Conservation (phyloP, 2,113 vertebrate species). For the Takifugu flavidus region DNA sequence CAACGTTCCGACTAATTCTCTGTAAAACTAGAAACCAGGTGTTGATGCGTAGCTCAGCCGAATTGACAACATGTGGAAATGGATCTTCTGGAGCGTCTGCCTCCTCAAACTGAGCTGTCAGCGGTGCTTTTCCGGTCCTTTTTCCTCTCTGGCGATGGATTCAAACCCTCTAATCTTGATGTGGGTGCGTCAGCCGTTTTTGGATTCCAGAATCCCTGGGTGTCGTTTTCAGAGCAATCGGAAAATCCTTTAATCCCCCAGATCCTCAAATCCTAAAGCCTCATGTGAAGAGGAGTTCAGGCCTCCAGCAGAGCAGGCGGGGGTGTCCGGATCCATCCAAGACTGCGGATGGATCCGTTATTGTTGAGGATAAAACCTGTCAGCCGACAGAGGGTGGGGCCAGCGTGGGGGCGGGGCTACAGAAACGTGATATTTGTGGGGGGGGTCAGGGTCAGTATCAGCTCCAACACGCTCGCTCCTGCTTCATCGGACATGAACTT, state of each 20-base stretch:
- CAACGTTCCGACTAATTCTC: too few species aligned
- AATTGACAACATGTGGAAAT: neutral
- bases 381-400: too few species aligned
- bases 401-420: neutral
- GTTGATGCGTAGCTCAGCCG: too few species aligned
- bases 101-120: constrained; percentile 25
- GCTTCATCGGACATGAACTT: too few species aligned
- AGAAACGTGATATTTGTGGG: too few species aligned
- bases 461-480: too few species aligned
- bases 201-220: constrained; percentile 57
- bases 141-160: constrained; percentile 25
- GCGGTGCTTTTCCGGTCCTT: constrained; percentile 20
- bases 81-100: neutral
- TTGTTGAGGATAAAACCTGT: neutral
- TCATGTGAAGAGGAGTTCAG: constrained; percentile 49
- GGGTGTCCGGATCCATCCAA: constrained; percentile 37
- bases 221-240: constrained; percentile 60
- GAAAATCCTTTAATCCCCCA: constrained; percentile 70
- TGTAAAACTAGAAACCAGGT: too few species aligned
- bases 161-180: constrained; percentile 66
- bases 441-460: too few species aligned
- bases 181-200: constrained; percentile 62
- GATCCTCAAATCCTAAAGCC: constrained; percentile 60
- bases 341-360: neutral
- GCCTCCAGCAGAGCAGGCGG: constrained; percentile 33